Conservation (phyloP, 2,888 invertebrate species). For the Lumbricus terrestris region DNA sequence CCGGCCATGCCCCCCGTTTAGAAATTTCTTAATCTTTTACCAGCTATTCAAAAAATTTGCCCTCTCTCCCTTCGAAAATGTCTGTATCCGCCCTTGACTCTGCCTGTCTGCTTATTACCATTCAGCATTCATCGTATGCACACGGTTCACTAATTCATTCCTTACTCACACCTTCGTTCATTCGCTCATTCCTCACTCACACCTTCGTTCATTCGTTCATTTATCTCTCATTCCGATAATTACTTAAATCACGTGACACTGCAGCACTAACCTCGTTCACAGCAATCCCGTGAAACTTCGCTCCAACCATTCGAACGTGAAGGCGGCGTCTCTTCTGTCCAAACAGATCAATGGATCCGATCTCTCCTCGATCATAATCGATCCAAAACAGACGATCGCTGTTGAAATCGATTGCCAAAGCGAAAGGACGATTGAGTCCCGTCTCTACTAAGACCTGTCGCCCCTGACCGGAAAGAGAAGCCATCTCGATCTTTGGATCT, state of each 20-base stretch:
- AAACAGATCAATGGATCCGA: not conserved
- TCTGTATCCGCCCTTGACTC: too few species aligned
- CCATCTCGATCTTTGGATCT: not conserved
- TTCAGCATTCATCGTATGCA: not conserved
- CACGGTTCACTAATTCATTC: not conserved
- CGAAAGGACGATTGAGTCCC: not conserved
- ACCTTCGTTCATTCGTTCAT: not conserved
- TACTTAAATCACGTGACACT: not conserved
- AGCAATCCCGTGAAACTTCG: not conserved
- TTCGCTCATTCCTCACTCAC: not conserved
- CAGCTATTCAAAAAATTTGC: too few species aligned
- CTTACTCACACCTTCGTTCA: not conserved
- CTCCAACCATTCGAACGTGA: constrained; percentile 7
- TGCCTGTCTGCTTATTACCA: not conserved
- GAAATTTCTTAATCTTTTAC: too few species aligned
- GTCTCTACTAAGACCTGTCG: not conserved
- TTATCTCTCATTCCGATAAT: not conserved
- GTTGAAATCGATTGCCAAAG: not conserved
- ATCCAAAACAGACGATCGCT: not conserved
- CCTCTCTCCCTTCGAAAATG: too few species aligned
- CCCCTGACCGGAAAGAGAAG: not conserved
- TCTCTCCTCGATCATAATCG: not conserved
- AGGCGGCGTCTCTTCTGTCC: constrained; percentile 3
- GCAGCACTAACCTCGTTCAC: not conserved
- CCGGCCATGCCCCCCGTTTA: too few species aligned